Evolutionary conservation across 1,140 invertebrate genomes (phyloP), one percentile per base, ranked within the genome.

Genomic region (Harpegnathos saltator): DNA sequence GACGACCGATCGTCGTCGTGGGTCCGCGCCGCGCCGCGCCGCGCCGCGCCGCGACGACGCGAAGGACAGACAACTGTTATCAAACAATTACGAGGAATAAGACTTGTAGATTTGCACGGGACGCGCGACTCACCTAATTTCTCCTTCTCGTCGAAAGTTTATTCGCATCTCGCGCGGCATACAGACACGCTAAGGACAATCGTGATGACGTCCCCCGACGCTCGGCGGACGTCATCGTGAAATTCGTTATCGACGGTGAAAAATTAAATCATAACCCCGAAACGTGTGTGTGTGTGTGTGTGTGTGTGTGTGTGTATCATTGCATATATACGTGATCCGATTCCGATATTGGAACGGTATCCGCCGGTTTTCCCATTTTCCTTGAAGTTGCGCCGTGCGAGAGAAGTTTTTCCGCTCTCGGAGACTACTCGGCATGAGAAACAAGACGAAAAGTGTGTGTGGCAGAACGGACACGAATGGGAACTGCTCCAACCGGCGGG

Each of bases 371-470:
- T 26, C n/a, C 24, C 22, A 50, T 38, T 77, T 61, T 85, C 80
- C 74, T 69, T 38, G 52, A 54, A 72, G n/a, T 65, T 54, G 72
- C 58, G 62, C 59, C 65, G 38, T 29, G 63, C 17, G 54, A 58
- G 62, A 58, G 62, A 58, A 50, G 72, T 66, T 86, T n/a, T 66
- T 19, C 69, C 61, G 12, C 54, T 48, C n/a, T n/a, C 52, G 48
- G 26, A 24, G 68, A 73, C 81, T 54, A 80, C n/a, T 69, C 85
- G 26, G 44, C 48, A 63, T 29, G 69, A 84, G 74, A 56, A 87
- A 81, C 78, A 88, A 87, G 85, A 88, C 75, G 82, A 68, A 87
- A 71, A 68, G 54, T n/a, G 58, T 22, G 65, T 22, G 65, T 14
- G 50, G 61, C n/a, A 29, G 52, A 56, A 44, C 29, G 62, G n/a